Evolutionary conservation across 2,113 vertebrate species (phyloP).

Genomic region (Lophochroa leadbeateri): DNA sequence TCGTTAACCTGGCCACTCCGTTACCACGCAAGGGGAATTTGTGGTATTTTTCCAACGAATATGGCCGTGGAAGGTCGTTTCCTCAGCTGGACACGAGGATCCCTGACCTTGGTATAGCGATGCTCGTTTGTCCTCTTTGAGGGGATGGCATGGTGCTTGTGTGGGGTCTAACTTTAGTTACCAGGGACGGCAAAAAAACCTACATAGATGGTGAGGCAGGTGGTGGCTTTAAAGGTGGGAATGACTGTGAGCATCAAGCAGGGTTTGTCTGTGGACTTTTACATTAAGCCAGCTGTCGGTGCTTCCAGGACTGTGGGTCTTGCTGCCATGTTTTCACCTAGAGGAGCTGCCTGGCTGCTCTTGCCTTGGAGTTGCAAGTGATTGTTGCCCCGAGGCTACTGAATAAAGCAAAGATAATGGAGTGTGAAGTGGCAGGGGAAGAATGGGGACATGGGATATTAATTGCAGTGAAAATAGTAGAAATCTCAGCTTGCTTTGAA

Average conservation of each 20-base stretch:
- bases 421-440: not conserved
- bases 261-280: not conserved
- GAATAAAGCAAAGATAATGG: not conserved
- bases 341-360: not conserved
- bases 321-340: not conserved
- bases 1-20: not conserved
- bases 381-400: not conserved
- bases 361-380: not conserved
- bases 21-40: not conserved
- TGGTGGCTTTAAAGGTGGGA: not conserved
- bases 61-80: not conserved
- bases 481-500: not conserved
- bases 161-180: not conserved
- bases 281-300: not conserved
- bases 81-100: not conserved
- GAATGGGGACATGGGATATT: not conserved
- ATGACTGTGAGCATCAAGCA: not conserved
- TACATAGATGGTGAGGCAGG: rapidly evolving
- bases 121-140: not conserved
- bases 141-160: not conserved
- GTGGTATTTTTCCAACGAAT: not conserved
- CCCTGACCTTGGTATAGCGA: rapidly evolving
- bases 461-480: not conserved
- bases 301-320: not conserved
- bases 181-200: not conserved